Conservation (phyloP, 2,888 invertebrate genomes). For the Cryptus viduatorius region DNA sequence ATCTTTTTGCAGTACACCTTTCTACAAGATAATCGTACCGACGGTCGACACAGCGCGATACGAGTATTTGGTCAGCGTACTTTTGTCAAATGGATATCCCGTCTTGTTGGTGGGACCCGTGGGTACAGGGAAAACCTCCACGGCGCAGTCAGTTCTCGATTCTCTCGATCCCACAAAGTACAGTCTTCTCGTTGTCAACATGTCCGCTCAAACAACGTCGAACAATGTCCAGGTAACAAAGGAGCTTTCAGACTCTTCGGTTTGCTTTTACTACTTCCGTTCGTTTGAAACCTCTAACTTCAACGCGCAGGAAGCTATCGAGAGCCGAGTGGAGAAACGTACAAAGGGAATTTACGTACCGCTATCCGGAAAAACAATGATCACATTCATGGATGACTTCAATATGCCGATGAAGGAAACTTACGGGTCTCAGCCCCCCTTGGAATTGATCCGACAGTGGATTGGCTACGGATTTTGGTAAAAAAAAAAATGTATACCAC, state of each 20-base stretch:
- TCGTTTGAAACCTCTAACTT: not conserved
- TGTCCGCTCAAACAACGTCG: constrained; percentile 96
- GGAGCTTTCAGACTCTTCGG: constrained; percentile 27
- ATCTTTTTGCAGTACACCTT: constrained; percentile 87
- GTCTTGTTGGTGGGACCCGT: constrained; percentile 93
- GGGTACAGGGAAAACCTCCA: constrained; percentile 95
- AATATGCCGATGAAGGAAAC: constrained; percentile 96
- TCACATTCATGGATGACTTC: constrained; percentile 96
- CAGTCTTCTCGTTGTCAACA: constrained; percentile 91
- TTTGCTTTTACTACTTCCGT: not conserved
- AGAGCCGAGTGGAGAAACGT: constrained; percentile 94
- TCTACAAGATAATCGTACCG: constrained; percentile 94
- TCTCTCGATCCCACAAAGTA: constrained; percentile 87
- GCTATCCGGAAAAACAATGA: constrained; percentile 92
- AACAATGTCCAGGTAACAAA: constrained; percentile 87
- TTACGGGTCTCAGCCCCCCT: constrained; percentile 95
- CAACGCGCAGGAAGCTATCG: constrained; percentile 91
- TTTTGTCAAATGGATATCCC: constrained; percentile 89
- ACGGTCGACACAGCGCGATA: constrained; percentile 96
- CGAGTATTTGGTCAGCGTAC: constrained; percentile 89
- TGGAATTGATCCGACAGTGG: constrained; percentile 94
- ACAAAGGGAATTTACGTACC: constrained; percentile 94
- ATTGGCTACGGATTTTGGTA: constrained; percentile 95
- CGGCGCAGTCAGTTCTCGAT: constrained; percentile 87
- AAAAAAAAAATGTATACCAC: too few relatives aligned